Conservation (phyloP, 2,797 vertebrate species). For the Xenopus petersii region DNA sequence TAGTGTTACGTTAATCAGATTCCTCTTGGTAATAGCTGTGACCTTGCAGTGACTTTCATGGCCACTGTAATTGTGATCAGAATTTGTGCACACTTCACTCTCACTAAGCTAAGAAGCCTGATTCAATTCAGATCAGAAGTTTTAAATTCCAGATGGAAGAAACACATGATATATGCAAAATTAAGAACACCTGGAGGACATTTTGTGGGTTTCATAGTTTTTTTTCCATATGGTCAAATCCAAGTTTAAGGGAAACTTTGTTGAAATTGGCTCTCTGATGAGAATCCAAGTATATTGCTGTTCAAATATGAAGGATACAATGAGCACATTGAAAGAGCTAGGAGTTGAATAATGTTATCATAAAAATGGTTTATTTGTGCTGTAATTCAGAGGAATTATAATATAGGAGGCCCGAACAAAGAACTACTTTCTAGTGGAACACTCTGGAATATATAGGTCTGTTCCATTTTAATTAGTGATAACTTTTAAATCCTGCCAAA, state of each 20-base stretch:
- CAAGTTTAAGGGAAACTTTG: slow-evolving; percentile 5
- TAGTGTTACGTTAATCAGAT: too few relatives aligned
- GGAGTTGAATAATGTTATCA: slow-evolving; percentile 9
- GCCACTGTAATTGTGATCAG: not conserved
- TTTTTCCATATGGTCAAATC: slow-evolving; percentile 13
- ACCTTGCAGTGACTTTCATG: too few relatives aligned
- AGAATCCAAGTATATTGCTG: not conserved
- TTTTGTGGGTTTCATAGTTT: slow-evolving; percentile 11
- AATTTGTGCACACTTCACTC: not conserved
- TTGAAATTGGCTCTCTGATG: slow-evolving; percentile 6
- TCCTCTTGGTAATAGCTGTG: too few relatives aligned
- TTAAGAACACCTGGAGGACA: slow-evolving; percentile 9
- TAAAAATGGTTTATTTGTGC: slow-evolving; percentile 16
- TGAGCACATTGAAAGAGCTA: not conserved
- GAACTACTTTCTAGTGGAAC: not conserved
- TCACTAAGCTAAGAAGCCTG: not conserved
- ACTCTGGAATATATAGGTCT: not conserved
- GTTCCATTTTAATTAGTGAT: not conserved
- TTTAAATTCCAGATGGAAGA: not conserved
- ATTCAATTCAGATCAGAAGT: not conserved
- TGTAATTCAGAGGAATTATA: not conserved
- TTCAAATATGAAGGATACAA: not conserved
- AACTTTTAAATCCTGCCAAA: not conserved
- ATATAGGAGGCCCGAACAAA: slow-evolving; percentile 1
- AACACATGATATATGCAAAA: not conserved